Conservation (phyloP, 2,113 vertebrate genomes). For the Tupaia tana region DNA sequence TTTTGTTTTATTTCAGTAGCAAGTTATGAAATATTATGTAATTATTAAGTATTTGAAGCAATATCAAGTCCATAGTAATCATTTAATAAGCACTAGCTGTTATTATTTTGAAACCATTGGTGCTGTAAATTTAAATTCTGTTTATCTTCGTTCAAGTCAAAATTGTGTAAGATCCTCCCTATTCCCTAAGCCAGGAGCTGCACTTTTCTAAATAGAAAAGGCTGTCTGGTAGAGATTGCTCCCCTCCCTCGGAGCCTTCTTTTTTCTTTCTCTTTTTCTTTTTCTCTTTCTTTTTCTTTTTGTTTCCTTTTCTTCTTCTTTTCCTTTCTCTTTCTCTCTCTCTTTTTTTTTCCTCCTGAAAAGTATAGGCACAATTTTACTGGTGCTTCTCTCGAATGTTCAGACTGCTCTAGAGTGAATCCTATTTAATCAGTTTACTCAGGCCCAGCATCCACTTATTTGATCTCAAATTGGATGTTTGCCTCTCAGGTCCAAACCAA, state of each 20-base stretch:
- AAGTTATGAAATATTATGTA: neutral
- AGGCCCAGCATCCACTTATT: conserved; percentile 69
- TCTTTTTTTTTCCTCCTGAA: neutral
- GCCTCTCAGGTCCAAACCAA: conserved; percentile 64
- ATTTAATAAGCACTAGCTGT: neutral
- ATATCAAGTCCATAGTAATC: neutral
- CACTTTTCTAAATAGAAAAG: neutral
- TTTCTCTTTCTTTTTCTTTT: neutral
- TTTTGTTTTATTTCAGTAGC: neutral
- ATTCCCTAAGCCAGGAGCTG: neutral
- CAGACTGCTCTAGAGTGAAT: conserved; percentile 42
- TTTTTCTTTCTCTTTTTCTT: neutral
- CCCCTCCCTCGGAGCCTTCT: neutral
- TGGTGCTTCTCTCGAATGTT: conserved; percentile 42
- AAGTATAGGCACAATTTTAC: neutral
- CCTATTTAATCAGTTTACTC: conserved; percentile 65
- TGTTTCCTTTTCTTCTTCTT: neutral
- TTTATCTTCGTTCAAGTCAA: conserved; percentile 2
- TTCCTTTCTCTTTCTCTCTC: too few species aligned
- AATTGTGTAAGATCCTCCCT: neutral
- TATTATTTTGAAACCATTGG: neutral
- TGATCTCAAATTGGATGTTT: conserved; percentile 69
- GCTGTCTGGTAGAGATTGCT: neutral
- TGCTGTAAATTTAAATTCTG: neutral
- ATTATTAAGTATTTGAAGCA: neutral